Base-by-base conservation (phyloP, 1,140 invertebrate genomes). In the Bicyclus anynana region DNA sequence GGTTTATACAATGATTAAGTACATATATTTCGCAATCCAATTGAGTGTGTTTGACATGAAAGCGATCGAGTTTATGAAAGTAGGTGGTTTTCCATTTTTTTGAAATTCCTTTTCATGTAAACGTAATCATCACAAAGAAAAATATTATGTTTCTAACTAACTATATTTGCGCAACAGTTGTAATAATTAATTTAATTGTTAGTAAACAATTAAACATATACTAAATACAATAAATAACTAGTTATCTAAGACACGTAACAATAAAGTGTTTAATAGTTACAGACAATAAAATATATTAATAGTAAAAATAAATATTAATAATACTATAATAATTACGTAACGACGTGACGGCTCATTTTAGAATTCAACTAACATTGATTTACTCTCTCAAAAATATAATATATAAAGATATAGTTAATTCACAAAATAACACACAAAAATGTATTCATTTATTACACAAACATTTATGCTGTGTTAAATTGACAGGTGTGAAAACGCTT, bases 311-410 rank as follows among this genome's bases (percentile, higher is more conserved):
- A 33, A 12, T 33, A 33, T 33, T 33, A 10, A 51, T 33, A 35
- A 42, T 49, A 29, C 10, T 27, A 17, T 20, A 44, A 20, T 44
- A 44, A 44, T 42, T 42, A 42, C n/a, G n/a, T 53, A n/a, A 58
- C 18, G 40, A 35, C 16, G 17, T 23, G 54, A 50, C 37, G 38
- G 49, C 9, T 37, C 23, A 14, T 29, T 47, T 47, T 26, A 46
- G 44, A 51, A 51, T 58, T 33, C 20, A 59, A 53, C 17, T 59
- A 46, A 58, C 48, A 52, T 21, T 29, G 37, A 51, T 57, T 17
- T 44, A 26, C 16, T 47, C 23, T 52, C 49, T 59, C 57, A 59
- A 53, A 59, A 53, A 59, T 59, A 59, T 59, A 48, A 44, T 38
- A 42, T 26, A 44, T 9, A 58, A 58, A 14, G 23, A 50, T n/a